phyloP scores from a whole-genome alignment of 2,888 invertebrate genomes.

The Synergus umbraculus region DNA sequence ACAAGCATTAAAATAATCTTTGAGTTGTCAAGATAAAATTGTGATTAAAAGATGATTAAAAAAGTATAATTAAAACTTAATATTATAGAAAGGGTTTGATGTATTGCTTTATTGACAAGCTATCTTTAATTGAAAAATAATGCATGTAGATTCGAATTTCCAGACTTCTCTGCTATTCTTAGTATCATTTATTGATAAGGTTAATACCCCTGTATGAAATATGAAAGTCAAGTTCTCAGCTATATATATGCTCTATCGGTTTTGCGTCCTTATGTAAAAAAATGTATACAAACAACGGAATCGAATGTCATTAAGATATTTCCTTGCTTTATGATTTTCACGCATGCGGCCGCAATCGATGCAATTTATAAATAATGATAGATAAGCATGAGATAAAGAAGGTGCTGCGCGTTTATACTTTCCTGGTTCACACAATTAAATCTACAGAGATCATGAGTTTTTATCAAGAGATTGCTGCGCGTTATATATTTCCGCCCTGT shows the following conservation, averaged over 20 bases:
- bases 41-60: background rate
- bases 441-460: conserved; percentile 29
- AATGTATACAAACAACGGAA: background rate
- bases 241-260: background rate
- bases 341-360: background rate
- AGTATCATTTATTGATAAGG: background rate
- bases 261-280: conserved; percentile 19
- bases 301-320: conserved; percentile 1
- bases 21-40: background rate
- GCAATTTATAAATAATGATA: conserved; percentile 15
- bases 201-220: background rate
- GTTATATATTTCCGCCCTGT: conserved; percentile 24
- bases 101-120: background rate
- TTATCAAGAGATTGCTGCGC: conserved; percentile 2
- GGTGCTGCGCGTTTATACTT: conserved; percentile 23
- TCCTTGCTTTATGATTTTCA: conserved; percentile 1
- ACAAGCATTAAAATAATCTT: background rate
- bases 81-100: too few relatives aligned
- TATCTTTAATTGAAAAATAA: background rate
- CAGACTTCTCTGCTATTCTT: background rate
- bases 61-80: too few relatives aligned
- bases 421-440: conserved; percentile 20
- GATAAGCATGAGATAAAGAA: conserved; percentile 32
- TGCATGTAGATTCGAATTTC: background rate
- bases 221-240: conserved; percentile 3